phyloP scores from a whole-genome alignment of 1,140 invertebrate genomes.

The Aricia agestis region DNA sequence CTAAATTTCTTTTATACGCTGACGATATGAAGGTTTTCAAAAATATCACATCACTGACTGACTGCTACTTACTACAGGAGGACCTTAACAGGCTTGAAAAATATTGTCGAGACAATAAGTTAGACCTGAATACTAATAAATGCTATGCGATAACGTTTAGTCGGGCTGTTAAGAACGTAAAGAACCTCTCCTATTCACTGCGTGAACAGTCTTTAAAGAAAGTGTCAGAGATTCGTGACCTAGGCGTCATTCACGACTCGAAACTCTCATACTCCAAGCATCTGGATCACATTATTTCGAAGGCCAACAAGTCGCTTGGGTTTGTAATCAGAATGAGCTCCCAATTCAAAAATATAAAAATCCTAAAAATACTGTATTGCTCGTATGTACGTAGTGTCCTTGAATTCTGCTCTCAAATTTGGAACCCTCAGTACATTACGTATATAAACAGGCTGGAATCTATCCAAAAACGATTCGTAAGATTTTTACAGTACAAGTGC shows the following conservation, averaged over 20 bases:
- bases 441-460: constrained; percentile 4
- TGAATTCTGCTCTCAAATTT: constrained; percentile 18
- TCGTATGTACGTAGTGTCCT: constrained; percentile 21
- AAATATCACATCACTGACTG: too few species aligned
- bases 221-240: constrained; percentile 19
- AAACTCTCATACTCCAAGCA: constrained; percentile 26
- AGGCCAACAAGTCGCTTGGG: constrained; percentile 22
- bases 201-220: not conserved
- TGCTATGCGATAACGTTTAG: constrained; percentile 30
- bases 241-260: constrained; percentile 21
- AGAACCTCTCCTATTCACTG: not conserved
- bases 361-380: constrained; percentile 18
- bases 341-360: constrained; percentile 6
- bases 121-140: constrained; percentile 33
- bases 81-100: constrained; percentile 22
- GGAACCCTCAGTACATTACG: constrained; percentile 14
- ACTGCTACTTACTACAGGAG: too few species aligned
- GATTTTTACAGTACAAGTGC: not conserved
- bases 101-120: constrained; percentile 26
- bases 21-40: too few species aligned
- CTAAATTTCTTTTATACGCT: too few species aligned
- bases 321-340: constrained; percentile 21
- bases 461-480: not conserved
- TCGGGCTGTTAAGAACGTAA: constrained; percentile 18
- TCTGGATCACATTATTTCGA: constrained; percentile 23